Evolutionary conservation across 2,797 vertebrate genomes (phyloP).

Genomic region (Australoheros facetus): DNA sequence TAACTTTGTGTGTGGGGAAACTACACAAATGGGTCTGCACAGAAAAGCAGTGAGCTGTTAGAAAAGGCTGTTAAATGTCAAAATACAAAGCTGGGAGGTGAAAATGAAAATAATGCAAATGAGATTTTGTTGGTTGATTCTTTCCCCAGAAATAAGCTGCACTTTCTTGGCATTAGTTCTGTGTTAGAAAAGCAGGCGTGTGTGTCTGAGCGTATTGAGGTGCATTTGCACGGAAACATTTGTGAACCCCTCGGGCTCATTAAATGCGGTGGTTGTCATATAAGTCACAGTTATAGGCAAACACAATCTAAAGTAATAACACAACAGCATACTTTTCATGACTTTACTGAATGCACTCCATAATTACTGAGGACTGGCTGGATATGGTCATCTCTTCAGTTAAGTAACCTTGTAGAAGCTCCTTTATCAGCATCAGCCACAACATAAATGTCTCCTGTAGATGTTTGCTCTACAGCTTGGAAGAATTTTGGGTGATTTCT

Average conservation of each 20-base stretch:
- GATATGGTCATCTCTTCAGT: background rate
- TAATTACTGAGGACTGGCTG: background rate
- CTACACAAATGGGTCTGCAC: constrained; percentile 10
- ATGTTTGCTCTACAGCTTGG: background rate
- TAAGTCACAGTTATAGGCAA: background rate
- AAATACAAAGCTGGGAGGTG: constrained; percentile 27
- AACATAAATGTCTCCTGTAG: background rate
- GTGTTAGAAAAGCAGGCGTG: background rate
- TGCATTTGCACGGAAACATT: background rate
- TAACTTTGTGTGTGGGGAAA: constrained; percentile 2
- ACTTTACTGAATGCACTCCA: background rate
- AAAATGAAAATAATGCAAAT: constrained; percentile 43
- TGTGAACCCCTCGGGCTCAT: background rate
- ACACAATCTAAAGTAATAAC: background rate
- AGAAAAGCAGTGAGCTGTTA: constrained; percentile 18
- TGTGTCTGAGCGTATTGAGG: background rate
- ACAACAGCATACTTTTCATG: background rate
- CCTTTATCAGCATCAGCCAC: background rate
- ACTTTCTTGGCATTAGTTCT: constrained; percentile 12
- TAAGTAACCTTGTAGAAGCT: background rate
- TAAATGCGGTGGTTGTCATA: background rate
- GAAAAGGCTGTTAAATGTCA: constrained; percentile 24
- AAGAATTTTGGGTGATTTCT: background rate
- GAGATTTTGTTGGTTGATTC: constrained; percentile 35
- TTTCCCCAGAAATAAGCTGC: constrained; percentile 8